These are phyloP conservation scores for Hycleus phaleratus DNA, from an alignment of 1,140 invertebrate species.

Conservation along the genomic window DNA sequence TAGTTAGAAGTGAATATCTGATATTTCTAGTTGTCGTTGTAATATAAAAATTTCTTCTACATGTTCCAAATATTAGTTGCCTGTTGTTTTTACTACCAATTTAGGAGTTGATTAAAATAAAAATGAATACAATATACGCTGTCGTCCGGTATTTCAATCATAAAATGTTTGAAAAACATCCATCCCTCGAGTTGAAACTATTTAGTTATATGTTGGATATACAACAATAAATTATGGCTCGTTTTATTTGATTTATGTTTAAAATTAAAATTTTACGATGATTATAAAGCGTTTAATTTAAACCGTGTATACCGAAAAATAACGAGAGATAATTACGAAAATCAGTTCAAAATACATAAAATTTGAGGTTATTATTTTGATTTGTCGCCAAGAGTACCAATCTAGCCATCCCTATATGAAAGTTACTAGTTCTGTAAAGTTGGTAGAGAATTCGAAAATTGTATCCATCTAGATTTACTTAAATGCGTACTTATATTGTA, in stretches of 20 bases:
- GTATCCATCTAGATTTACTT: too few relatives aligned
- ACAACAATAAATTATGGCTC: slow-evolving; percentile 13
- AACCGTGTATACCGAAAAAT: slow-evolving; percentile 1
- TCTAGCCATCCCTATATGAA: too few relatives aligned
- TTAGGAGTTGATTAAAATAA: neutral
- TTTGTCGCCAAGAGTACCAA: neutral
- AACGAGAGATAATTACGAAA: neutral
- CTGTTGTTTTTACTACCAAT: slow-evolving; percentile 5
- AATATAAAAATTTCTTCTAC: slow-evolving; percentile 1
- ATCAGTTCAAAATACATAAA: neutral
- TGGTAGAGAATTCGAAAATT: too few relatives aligned
- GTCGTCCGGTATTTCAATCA: slow-evolving; percentile 7
- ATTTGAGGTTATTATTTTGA: neutral
- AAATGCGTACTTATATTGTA: neutral
- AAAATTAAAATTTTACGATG: slow-evolving; percentile 12
- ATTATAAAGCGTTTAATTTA: slow-evolving; percentile 16
- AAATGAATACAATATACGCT: slow-evolving; percentile 1
- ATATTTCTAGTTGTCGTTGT: neutral
- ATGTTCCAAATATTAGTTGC: neutral
- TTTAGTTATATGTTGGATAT: neutral
- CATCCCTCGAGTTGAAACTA: neutral
- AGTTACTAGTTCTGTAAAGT: too few relatives aligned
- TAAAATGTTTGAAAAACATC: slow-evolving; percentile 5
- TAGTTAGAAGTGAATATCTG: neutral
- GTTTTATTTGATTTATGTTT: slow-evolving; percentile 14